Evolutionary conservation across 2,888 invertebrate genomes (phyloP), one percentile per base, ranked within the genome.

Genomic region (Eupithecia vulgata): DNA sequence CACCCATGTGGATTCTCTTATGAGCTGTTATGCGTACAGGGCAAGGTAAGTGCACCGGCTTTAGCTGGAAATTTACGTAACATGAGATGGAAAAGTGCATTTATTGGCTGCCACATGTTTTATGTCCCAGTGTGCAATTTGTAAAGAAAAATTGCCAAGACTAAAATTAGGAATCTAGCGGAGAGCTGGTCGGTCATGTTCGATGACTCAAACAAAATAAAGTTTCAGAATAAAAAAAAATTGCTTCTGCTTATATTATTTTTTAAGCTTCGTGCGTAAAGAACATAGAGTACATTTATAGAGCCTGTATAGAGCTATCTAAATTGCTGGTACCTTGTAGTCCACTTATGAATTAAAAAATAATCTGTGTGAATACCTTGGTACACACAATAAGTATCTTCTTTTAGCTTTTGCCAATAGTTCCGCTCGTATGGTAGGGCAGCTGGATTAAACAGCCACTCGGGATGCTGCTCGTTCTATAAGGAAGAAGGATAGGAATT

Each of bases 11-110:
- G 92, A 92, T 73, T 77, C 79, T 68, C 70, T 85, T 72, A 77
- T 87, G 67, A 81, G 84, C 69, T 82, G 82, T 68, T 82, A 83
- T 66, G 84, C 86, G 48, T 69, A 86, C 67, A 86, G 92, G 76
- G 87, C 91, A 83, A 91, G 93, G 93, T 93, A 90, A 77, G 71
- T 68, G 71, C 79, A 84, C 90, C 90, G 91, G 89, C 84, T 76
- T 68, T 81, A 81, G 74, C 78, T 82, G 78, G 81, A 80, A 83
- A 83, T 87, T 88, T 92, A 92, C 89, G 91, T 92, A 91, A 91
- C 17, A 48, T 45, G 6, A 10, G n/a, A 35, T n/a, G 40, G 25
- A 65, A 40, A 42, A 12, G 37, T 25, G 21, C 57, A 57, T 57
- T 30, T 25, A 12, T 1, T 21, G 12, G 21, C 0, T 13, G 52